Evolutionary conservation across 2,888 invertebrate genomes (phyloP).

Genomic region (Parnassius glacialis): DNA sequence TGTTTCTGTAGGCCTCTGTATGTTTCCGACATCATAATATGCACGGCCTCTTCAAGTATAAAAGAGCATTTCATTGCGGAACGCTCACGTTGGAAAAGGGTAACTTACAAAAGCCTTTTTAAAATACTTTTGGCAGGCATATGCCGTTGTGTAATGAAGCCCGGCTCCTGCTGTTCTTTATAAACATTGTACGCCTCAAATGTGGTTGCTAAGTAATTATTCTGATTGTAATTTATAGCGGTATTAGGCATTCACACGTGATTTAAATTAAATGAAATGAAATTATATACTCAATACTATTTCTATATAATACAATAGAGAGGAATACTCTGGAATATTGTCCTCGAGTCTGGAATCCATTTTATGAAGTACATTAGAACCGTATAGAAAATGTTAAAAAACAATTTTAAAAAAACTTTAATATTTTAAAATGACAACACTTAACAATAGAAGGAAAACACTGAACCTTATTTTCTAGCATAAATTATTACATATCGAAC

Average conservation of each 20-base stretch:
- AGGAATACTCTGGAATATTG: no score
- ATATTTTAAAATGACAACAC: no score
- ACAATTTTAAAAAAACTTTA: no score
- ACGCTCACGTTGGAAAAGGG: constrained; percentile 59
- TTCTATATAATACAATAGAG: no score
- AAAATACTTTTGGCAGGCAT: constrained; percentile 69
- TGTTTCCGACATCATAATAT: constrained; percentile 63
- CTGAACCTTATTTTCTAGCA: no score
- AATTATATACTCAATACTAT: no score
- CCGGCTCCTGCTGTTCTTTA: constrained; percentile 53
- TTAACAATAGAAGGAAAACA: no score
- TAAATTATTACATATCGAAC: no score
- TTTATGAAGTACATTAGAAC: no score
- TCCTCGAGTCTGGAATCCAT: no score
- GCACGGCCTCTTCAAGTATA: constrained; percentile 55
- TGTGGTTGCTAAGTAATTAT: constrained; percentile 57
- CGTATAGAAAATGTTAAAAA: no score
- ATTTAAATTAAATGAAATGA: no score
- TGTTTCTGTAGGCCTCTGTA: constrained; percentile 57
- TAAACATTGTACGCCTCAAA: constrained; percentile 46
- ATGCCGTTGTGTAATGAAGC: constrained; percentile 52
- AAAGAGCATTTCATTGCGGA: constrained; percentile 69
- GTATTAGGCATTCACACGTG: neutral
- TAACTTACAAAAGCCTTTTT: constrained; percentile 70
- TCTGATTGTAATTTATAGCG: constrained; percentile 35